phyloP scores from a whole-genome alignment of 2,888 invertebrate species.

The Patella caerulea region DNA sequence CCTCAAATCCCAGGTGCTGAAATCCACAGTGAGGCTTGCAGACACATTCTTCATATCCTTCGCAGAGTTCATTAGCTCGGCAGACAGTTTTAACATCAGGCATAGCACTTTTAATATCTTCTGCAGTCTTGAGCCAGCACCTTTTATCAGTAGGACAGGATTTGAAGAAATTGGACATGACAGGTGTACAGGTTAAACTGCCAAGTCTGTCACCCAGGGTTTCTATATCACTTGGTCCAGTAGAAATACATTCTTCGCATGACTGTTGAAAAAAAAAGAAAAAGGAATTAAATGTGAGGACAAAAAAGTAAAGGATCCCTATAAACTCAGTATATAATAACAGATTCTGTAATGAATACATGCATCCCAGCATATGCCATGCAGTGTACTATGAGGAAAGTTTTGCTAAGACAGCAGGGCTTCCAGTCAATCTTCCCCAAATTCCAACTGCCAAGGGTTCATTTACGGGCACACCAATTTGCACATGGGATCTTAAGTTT shows the following conservation, averaged over 20 bases:
- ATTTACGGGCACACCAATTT: too few relatives aligned
- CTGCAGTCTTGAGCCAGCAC: constrained; percentile 1
- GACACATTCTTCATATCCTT: constrained; percentile 26
- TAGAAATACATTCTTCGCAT: constrained; percentile 19
- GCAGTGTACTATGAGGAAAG: too few relatives aligned
- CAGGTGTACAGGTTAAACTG: not conserved
- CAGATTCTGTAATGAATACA: too few relatives aligned
- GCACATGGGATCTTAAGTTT: too few relatives aligned
- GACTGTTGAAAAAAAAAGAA: not conserved
- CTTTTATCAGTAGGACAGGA: constrained; percentile 6
- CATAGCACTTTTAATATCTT: not conserved
- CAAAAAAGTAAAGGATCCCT: too few relatives aligned
- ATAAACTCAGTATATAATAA: too few relatives aligned
- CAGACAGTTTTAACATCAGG: constrained; percentile 22
- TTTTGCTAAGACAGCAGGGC: too few relatives aligned
- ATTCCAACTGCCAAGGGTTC: too few relatives aligned
- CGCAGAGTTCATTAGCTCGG: constrained; percentile 31
- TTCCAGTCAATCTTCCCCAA: too few relatives aligned
- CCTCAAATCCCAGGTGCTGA: not conserved
- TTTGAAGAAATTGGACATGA: not conserved
- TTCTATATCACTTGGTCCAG: constrained; percentile 34
- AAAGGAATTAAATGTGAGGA: too few relatives aligned
- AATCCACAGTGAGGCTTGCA: constrained; percentile 26
- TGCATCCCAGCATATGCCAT: too few relatives aligned
- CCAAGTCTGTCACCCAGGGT: constrained; percentile 30